Conservation (phyloP, 1,140 invertebrate species). For the Amphibalanus amphitrite region DNA sequence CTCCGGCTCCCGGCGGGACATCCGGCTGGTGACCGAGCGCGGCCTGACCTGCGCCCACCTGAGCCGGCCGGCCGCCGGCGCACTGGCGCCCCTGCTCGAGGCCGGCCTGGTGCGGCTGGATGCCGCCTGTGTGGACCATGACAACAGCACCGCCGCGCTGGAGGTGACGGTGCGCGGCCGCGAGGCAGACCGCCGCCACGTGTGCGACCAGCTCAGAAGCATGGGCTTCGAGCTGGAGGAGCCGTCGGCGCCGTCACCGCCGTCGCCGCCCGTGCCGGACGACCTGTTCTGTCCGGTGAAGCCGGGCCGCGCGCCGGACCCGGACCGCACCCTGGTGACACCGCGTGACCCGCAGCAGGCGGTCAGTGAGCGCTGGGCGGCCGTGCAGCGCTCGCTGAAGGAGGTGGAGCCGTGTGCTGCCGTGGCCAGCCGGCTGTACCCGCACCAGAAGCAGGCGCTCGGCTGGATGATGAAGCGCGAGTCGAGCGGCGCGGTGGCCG, state of each 20-base stretch:
- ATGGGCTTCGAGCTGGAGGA: not conserved
- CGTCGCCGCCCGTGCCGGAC: too few species aligned
- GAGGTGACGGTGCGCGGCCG: not conserved
- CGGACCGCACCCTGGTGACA: not conserved
- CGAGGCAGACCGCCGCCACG: not conserved
- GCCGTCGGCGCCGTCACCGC: too few species aligned
- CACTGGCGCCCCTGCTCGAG: not conserved
- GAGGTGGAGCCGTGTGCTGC: not conserved
- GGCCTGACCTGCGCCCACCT: not conserved
- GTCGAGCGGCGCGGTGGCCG: slow-evolving; percentile 18
- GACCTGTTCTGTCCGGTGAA: too few species aligned
- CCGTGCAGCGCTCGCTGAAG: not conserved
- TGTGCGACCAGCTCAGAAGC: not conserved
- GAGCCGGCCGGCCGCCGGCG: not conserved
- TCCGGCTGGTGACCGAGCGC: not conserved
- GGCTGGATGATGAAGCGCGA: slow-evolving; percentile 82
- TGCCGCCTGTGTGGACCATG: not conserved
- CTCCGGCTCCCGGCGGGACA: too few species aligned
- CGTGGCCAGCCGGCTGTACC: slow-evolving; percentile 8
- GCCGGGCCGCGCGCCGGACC: not conserved
- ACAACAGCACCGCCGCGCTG: not conserved
- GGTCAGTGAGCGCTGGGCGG: not conserved
- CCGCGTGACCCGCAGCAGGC: not conserved
- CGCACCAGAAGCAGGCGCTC: slow-evolving; percentile 70
- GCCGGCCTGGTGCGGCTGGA: not conserved